phyloP scores from a whole-genome alignment of 2,113 vertebrate species.

The Dolichotis patagonum region DNA sequence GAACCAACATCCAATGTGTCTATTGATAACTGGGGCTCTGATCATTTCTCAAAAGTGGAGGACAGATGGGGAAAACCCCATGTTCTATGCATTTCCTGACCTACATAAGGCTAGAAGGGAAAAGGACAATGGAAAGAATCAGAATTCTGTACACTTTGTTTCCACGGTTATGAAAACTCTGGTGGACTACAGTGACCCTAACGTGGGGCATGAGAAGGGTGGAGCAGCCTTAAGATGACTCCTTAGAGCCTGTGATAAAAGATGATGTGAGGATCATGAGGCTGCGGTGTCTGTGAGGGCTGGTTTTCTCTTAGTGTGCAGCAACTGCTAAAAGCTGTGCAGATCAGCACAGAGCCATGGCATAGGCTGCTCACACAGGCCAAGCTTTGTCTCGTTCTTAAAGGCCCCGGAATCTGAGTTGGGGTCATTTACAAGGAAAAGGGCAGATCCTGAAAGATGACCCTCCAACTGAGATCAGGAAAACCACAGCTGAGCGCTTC shows the following conservation, averaged over 20 bases:
- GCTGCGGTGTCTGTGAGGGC: no score
- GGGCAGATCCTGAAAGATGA: neutral
- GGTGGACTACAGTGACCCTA: neutral
- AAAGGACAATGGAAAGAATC: neutral
- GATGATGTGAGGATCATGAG: no score
- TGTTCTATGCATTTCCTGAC: neutral
- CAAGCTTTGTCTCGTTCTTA: neutral
- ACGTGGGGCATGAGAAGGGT: neutral
- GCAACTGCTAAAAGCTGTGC: neutral
- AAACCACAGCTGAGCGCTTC: conserved; percentile 7
- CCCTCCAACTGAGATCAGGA: neutral
- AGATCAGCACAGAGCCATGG: neutral
- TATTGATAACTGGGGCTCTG: neutral
- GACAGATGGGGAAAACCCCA: neutral
- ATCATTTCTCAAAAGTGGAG: neutral
- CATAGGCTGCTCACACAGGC: neutral
- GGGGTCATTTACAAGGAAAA: conserved; percentile 1
- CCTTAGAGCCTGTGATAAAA: neutral
- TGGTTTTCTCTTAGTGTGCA: neutral
- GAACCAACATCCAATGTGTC: neutral
- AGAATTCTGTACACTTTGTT: neutral
- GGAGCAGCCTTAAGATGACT: neutral
- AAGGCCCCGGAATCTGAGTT: neutral
- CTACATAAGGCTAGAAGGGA: neutral
- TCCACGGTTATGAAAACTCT: neutral